Conservation (phyloP, 1,140 invertebrate genomes). For the Drosophila punjabiensis region DNA sequence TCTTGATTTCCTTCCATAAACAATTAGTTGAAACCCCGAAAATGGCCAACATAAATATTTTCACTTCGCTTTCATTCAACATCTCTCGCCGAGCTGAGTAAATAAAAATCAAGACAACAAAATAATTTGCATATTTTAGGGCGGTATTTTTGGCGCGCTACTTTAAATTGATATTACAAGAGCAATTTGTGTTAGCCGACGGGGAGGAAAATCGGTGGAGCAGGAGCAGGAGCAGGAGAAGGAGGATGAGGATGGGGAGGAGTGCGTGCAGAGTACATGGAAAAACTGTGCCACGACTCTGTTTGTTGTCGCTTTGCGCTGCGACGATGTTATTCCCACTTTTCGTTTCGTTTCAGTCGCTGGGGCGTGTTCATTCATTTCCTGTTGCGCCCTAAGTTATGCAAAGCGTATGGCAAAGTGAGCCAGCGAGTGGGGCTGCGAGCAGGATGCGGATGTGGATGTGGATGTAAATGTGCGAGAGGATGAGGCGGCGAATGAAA, state of each 20-base stretch:
- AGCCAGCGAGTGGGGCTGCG: slow-evolving; percentile 49
- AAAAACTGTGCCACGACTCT: slow-evolving; percentile 71
- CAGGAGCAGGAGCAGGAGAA: neutral
- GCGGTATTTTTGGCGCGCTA: slow-evolving; percentile 65
- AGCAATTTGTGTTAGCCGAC: slow-evolving; percentile 60
- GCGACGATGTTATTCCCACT: slow-evolving; percentile 35
- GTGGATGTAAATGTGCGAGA: slow-evolving; percentile 20
- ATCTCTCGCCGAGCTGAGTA: slow-evolving; percentile 16
- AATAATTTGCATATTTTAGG: slow-evolving; percentile 71
- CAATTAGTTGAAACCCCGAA: slow-evolving; percentile 11
- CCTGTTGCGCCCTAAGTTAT: slow-evolving; percentile 78
- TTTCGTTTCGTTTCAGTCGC: slow-evolving; percentile 47
- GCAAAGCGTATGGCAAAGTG: slow-evolving; percentile 75
- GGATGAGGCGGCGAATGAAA: neutral
- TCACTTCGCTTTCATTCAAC: slow-evolving; percentile 10
- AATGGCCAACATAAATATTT: slow-evolving; percentile 20
- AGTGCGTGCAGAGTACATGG: slow-evolving; percentile 41
- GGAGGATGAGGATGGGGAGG: neutral
- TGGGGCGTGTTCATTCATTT: slow-evolving; percentile 72
- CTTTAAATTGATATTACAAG: slow-evolving; percentile 77
- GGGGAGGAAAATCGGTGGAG: neutral
- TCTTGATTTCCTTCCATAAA: slow-evolving; percentile 13
- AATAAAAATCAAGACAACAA: slow-evolving; percentile 48
- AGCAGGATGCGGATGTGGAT: slow-evolving; percentile 16
- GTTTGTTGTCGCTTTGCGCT: slow-evolving; percentile 27